Conservation (phyloP, 2,113 vertebrate genomes). For the Gorsachius goisagi region DNA sequence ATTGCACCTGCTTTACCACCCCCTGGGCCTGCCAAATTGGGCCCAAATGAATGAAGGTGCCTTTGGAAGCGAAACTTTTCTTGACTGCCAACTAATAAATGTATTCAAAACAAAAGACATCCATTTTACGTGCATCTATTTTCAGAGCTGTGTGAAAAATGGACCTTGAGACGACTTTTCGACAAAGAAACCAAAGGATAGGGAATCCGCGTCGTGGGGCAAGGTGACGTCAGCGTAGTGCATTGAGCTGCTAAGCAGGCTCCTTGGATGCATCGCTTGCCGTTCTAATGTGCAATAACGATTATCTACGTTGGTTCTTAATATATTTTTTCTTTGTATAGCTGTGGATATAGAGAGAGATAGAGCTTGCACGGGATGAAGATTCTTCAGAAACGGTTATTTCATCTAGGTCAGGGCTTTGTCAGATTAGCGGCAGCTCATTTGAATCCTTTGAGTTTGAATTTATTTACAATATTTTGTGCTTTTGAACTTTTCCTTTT, state of each 20-base stretch:
- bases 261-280: constrained; percentile 27
- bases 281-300: background rate
- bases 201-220: constrained; percentile 4
- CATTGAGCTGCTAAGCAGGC: background rate
- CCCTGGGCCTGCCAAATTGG: background rate
- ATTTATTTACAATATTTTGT: constrained; percentile 69
- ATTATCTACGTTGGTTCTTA: constrained; percentile 10
- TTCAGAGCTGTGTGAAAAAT: constrained; percentile 51
- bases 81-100: background rate
- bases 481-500: constrained; percentile 73
- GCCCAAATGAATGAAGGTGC: background rate
- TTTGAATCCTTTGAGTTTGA: constrained; percentile 25
- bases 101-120: constrained; percentile 6
- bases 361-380: constrained; percentile 7
- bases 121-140: constrained; percentile 36
- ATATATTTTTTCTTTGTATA: background rate
- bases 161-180: background rate
- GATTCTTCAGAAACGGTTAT: background rate
- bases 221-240: background rate
- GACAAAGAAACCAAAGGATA: background rate
- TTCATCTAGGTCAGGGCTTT: constrained; percentile 26
- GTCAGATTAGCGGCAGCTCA: constrained; percentile 12
- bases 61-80: constrained; percentile 35
- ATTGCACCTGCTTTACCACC: background rate
- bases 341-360: background rate